Evolutionary conservation across 2,888 invertebrate species (phyloP), one percentile per base, ranked within the genome.

Genomic region (Bugula neritina): DNA sequence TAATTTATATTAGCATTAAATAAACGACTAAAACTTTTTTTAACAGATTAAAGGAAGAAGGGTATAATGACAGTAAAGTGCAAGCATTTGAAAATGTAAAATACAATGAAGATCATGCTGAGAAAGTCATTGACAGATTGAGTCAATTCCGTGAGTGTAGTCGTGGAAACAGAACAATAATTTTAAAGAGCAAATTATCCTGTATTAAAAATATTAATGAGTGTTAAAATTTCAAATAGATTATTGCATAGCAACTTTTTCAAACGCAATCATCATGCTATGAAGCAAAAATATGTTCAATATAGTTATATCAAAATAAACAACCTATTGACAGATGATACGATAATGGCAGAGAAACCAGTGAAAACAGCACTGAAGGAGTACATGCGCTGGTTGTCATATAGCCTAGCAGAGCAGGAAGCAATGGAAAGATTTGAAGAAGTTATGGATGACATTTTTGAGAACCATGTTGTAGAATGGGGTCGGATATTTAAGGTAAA

Each of bases 381-480:
- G 31, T 63, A 63, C n/a, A 31, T 27, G 31, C 1, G 31, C 3
- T 63, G 63, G 63, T 10, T 63, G 27, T 29, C 63, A 13, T 25
- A 63, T 10, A 63, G 31, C 13, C 63, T 25, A 3, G 31, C 3
- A 10, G 63, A 63, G 3, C 31, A 63, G 10, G 63, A 63, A 17
- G 63, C 63, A 13, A 21, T 31, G 13, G 27, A 27, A 31, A 31
- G 63, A 63, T 63, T 29, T 63, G 29, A 63, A 25, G 63, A 63
- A 31, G 31, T 63, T 63, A 27, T 63, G 10, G 63, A 63, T 31
- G 63, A 63, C 17, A 63, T 63, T 31, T 63, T 63, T 63, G 63
- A 63, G 34, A 63, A 63, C n/a, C 27, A 27, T 25, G 63, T 63
- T 5, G 63, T 63, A 13, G 29, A 63, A 10, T 63, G 63, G 63